Evolutionary conservation across 2,113 vertebrate species (phyloP).

Genomic region (Gymnocephalus cernua): DNA sequence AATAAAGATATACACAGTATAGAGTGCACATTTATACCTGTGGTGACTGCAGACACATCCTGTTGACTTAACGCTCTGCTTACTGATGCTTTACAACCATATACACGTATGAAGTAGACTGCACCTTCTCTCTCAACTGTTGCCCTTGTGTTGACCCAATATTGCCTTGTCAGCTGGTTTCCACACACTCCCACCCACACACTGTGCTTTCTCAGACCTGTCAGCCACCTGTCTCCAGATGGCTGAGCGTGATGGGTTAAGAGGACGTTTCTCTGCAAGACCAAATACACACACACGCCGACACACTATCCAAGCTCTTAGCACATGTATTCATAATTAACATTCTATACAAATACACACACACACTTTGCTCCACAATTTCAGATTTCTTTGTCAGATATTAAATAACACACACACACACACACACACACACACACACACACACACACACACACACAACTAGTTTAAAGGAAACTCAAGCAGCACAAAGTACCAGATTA

Average conservation of each 20-base stretch:
- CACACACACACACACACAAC: not conserved
- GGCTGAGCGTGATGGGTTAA: conserved; percentile 27
- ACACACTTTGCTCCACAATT: not conserved
- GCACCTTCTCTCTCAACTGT: conserved; percentile 42
- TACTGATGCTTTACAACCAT: conserved; percentile 53
- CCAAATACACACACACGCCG: not conserved
- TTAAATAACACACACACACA: conserved; percentile 2
- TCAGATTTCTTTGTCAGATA: not conserved
- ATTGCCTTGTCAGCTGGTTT: conserved; percentile 69
- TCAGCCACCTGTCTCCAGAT: conserved; percentile 49
- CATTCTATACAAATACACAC: not conserved
- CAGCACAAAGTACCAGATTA: not conserved
- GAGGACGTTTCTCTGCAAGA: conserved; percentile 18
- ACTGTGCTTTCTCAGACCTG: conserved; percentile 56
- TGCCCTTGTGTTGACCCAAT: conserved; percentile 55
- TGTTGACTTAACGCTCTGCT: conserved; percentile 51
- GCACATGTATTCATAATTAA: not conserved
- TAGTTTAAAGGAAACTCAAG: conserved; percentile 3
- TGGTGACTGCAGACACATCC: conserved; percentile 11
- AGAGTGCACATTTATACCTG: not conserved
- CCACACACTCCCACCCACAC: conserved; percentile 31
- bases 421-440: too few species aligned
- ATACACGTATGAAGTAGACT: conserved; percentile 21
- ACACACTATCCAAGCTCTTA: not conserved
- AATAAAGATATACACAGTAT: too few species aligned